Evolutionary conservation across 2,888 invertebrate genomes (phyloP).

Genomic region (Caenorhabditis zanzibari): DNA sequence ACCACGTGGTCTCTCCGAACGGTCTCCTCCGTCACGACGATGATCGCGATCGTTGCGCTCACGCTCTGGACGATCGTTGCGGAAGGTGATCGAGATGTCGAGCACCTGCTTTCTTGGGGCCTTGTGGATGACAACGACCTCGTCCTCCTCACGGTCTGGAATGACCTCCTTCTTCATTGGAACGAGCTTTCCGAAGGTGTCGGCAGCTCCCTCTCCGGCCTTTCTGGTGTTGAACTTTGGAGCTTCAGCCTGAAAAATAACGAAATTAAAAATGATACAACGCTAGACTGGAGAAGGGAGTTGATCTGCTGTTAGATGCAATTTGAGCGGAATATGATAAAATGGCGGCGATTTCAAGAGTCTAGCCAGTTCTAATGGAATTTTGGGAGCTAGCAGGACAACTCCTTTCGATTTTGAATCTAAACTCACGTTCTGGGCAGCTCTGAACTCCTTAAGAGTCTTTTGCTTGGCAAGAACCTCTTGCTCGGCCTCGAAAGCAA

Average conservation of each 20-base stretch:
- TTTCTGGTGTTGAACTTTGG: conserved; percentile 80
- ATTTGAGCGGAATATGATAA: too few species aligned
- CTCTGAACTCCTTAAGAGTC: conserved; percentile 80
- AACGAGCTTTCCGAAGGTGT: conserved; percentile 74
- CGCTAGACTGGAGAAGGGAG: too few species aligned
- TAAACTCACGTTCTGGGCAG: conserved; percentile 65
- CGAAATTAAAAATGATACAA: neutral
- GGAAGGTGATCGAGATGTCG: conserved; percentile 77
- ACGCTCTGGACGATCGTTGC: conserved; percentile 66
- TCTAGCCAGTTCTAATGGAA: too few species aligned
- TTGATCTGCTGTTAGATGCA: too few species aligned
- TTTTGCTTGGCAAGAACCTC: conserved; percentile 79
- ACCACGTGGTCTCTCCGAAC: conserved; percentile 63
- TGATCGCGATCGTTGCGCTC: conserved; percentile 37
- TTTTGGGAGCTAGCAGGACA: too few species aligned
- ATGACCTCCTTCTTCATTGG: conserved; percentile 77
- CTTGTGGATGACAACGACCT: conserved; percentile 68
- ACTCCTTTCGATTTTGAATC: neutral
- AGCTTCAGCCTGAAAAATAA: conserved; percentile 56
- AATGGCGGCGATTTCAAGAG: too few species aligned
- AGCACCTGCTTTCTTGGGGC: conserved; percentile 72
- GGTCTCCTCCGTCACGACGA: conserved; percentile 23
- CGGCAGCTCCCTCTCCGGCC: conserved; percentile 76
- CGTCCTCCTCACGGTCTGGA: conserved; percentile 71
- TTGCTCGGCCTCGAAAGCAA: conserved; percentile 72